Evolutionary conservation across 2,113 vertebrate genomes (phyloP).

Genomic region (Odobenus rosmarus): DNA sequence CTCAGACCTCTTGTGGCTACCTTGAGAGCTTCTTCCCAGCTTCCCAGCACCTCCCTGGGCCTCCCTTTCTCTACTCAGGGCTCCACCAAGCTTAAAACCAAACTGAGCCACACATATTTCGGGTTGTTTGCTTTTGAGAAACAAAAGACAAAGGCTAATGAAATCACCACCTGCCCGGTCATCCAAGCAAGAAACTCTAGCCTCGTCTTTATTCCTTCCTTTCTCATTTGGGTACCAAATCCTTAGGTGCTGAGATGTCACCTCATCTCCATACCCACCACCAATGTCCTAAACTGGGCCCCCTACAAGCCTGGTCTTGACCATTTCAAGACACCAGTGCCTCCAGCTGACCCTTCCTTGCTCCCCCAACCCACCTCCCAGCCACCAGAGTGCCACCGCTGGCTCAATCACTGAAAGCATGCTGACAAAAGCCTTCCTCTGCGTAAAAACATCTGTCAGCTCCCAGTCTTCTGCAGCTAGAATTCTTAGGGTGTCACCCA

Average conservation of each 20-base stretch:
- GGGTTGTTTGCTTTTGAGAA: neutral
- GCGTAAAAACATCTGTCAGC: neutral
- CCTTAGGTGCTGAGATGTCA: neutral
- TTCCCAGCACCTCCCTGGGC: neutral
- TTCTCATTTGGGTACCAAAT: neutral
- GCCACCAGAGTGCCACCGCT: accelerated
- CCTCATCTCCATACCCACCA: too few species aligned
- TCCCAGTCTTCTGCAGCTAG: neutral
- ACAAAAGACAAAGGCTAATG: neutral
- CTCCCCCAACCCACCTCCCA: too few species aligned
- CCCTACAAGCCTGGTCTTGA: neutral
- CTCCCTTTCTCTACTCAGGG: neutral
- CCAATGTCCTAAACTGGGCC: neutral
- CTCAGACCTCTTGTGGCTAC: neutral
- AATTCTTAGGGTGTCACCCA: neutral
- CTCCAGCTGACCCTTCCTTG: neutral
- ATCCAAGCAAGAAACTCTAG: neutral
- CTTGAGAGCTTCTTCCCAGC: neutral
- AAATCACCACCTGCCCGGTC: neutral
- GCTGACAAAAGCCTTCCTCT: neutral
- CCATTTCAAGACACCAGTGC: neutral
- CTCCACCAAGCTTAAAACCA: neutral
- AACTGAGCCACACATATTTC: neutral
- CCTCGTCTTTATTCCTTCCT: neutral
- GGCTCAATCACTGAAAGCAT: neutral